phyloP scores from a whole-genome alignment of 2,113 vertebrate genomes.

The Siniperca chuatsi region DNA sequence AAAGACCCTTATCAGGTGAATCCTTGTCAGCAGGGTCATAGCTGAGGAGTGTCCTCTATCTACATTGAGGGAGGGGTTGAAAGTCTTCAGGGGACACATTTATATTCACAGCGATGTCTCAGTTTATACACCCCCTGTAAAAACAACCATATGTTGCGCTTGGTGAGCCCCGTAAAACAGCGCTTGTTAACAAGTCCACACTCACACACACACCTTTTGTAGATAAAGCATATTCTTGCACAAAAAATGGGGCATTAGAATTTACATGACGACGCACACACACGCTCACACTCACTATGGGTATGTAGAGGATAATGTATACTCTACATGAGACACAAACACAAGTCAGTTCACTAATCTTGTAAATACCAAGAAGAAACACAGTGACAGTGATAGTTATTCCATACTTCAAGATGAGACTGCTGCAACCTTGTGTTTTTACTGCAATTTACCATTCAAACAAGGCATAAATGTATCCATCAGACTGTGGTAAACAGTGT shows the following conservation, averaged over 20 bases:
- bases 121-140: constrained; percentile 77
- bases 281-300: background rate
- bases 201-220: constrained; percentile 20
- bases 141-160: constrained; percentile 81
- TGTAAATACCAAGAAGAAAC: background rate
- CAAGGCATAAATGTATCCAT: constrained; percentile 13
- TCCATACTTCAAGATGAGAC: background rate
- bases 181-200: constrained; percentile 66
- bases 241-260: background rate
- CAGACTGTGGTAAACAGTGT: constrained; percentile 18
- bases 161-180: constrained; percentile 76
- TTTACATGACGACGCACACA: background rate
- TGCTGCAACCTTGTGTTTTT: background rate
- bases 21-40: constrained; percentile 58
- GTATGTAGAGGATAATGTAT: background rate
- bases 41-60: constrained; percentile 64
- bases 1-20: constrained; percentile 31
- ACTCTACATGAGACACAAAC: background rate
- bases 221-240: constrained; percentile 16
- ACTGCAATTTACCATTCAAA: constrained; percentile 25
- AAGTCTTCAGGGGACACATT: constrained; percentile 69
- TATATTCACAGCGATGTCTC: constrained; percentile 76
- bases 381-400: background rate
- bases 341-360: background rate
- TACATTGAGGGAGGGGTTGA: constrained; percentile 26